Base-by-base conservation (phyloP, 1,140 invertebrate species). In the Carcinoscorpius rotundicauda region DNA sequence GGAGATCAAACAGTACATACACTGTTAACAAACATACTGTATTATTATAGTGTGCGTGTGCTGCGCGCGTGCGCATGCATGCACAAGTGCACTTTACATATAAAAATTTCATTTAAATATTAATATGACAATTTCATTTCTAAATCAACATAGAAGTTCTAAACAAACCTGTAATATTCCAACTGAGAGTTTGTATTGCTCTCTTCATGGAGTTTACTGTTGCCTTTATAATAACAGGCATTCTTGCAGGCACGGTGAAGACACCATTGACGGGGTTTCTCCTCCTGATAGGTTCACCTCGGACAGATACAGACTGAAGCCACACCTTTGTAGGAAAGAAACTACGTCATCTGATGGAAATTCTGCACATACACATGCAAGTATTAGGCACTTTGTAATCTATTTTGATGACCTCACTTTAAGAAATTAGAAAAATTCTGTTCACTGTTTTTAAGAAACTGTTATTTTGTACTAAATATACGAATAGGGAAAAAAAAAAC, bases 91-190 rank as follows among this genome's bases (percentile, higher is more conserved):
- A 29, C 29, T 29, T 29, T 29, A 29, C 29, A 29, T 2, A 29
- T 29, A 29, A 29, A 29, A 29, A 29, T 29, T 29, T 29, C 2
- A 29, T 29, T 29, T 29, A 29, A 29, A 29, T 29, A 29, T 29
- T 29, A 29, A 29, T 29, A 29, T 29, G 29, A 59, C 2, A 48
- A n/a, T 4, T 52, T 58, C 55, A 59, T 50, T 3, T 63, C 50
- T 10, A 51, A 63, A 63, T 48, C 5, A 63, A 63, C 49, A 51
- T 64, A 5, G 49, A 8, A 63, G 56, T 29, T 1, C 4, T n/a
- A 56, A 56, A 3, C 49, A 9, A 60, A 68, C 66, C 66, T 64
- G 62, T 68, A 4, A 68, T 63, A 58, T 68, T 61, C 66, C 66
- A 68, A 52, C 60, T 59, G 3, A 68, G 52, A 4, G 66, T 59